A percentile compares a stretch with the other conserved stretches of the same genome.
Conservation (phyloP, 2,888 invertebrate species). For the Harpagoxenus sublaevis region DNA sequence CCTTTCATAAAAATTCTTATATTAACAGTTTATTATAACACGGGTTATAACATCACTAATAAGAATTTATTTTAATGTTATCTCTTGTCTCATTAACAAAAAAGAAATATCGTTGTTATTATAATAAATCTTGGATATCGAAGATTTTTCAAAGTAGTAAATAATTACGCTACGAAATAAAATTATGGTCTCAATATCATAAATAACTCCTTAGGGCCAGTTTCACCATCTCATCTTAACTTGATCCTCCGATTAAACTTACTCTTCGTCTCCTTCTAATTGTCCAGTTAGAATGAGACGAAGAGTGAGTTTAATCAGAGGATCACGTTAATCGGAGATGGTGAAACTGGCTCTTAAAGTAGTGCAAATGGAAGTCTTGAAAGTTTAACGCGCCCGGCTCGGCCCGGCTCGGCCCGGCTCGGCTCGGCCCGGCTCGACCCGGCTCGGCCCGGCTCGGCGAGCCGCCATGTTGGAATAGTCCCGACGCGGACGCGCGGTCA, state of each 20-base stretch:
- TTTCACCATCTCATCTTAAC: too few species aligned
- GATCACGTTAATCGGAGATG: too few species aligned
- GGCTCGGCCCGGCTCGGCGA: not conserved
- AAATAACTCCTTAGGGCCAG: not conserved
- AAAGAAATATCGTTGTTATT: too few species aligned
- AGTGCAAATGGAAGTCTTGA: not conserved
- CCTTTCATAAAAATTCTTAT: too few species aligned
- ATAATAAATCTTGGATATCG: not conserved
- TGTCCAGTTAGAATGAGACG: too few species aligned
- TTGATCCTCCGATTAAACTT: too few species aligned
- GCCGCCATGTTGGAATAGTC: conserved; percentile 61
- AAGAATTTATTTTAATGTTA: too few species aligned
- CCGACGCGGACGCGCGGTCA: conserved; percentile 45
- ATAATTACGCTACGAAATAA: not conserved
- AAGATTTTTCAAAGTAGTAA: not conserved
- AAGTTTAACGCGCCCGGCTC: not conserved
- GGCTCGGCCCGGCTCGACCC: not conserved
- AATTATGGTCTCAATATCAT: not conserved
- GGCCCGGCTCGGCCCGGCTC: not conserved
- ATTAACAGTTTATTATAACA: too few species aligned
- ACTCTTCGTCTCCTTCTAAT: too few species aligned
- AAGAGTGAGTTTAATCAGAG: too few species aligned
- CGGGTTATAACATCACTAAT: too few species aligned
- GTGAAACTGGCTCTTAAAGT: not conserved
- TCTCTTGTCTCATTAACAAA: too few species aligned